Percentiles rank a stretch among this genome's conserved stretches.
Evolutionary conservation across 1,140 invertebrate species (phyloP).

Genomic region (Pantala flavescens): DNA sequence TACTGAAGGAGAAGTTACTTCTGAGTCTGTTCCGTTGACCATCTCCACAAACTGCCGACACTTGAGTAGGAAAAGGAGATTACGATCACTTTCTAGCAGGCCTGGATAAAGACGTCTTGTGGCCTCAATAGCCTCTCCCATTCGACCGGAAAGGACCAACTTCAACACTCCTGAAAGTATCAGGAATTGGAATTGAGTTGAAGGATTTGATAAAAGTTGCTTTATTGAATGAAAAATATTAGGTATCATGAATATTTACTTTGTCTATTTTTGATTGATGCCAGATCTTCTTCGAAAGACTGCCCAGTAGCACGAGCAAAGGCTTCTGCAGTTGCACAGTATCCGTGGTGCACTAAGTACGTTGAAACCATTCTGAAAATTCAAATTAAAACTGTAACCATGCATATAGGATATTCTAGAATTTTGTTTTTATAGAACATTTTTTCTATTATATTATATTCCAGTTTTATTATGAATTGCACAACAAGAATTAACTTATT

Average conservation of each 20-base stretch:
- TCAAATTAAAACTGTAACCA: constrained; percentile 14
- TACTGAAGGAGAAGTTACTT: background rate
- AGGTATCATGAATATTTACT: constrained; percentile 42
- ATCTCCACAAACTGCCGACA: constrained; percentile 97
- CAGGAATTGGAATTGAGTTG: background rate
- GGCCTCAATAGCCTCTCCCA: constrained; percentile 88
- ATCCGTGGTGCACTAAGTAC: constrained; percentile 95
- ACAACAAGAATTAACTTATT: too few relatives aligned
- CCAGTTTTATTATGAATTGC: background rate
- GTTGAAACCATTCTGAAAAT: constrained; percentile 83
- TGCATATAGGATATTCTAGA: constrained; percentile 12
- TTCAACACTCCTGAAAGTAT: constrained; percentile 75
- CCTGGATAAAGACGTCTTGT: constrained; percentile 83
- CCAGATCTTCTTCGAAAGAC: constrained; percentile 82
- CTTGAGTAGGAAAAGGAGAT: constrained; percentile 88
- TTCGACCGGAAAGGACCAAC: constrained; percentile 78
- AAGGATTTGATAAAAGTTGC: background rate
- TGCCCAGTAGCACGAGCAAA: constrained; percentile 86
- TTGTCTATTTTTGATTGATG: constrained; percentile 94
- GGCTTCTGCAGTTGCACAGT: constrained; percentile 92
- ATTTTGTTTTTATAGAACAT: constrained; percentile 6
- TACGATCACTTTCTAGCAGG: constrained; percentile 77
- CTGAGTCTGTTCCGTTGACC: constrained; percentile 70
- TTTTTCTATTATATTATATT: constrained; percentile 17
- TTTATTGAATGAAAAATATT: too few relatives aligned